Conservation (phyloP, 2,797 vertebrate species). For the Lepus oiostolus region DNA sequence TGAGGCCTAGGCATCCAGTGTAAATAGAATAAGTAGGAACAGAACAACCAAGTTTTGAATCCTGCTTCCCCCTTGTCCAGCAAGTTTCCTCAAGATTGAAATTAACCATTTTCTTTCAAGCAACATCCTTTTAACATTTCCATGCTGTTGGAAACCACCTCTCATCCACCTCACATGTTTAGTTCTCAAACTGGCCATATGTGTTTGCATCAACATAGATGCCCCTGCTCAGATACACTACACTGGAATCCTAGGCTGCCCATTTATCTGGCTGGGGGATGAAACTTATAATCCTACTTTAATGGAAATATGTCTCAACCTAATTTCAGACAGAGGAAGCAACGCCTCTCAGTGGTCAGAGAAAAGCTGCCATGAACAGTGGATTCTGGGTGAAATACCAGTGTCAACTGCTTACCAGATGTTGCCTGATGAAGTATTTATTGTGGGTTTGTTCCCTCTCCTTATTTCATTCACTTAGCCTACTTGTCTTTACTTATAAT, state of each 20-base stretch:
- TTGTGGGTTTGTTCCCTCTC: background rate
- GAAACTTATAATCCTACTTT: background rate
- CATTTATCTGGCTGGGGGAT: background rate
- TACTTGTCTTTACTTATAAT: background rate
- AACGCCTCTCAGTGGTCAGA: background rate
- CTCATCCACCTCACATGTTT: rapidly evolving
- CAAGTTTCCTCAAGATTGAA: constrained; percentile 14
- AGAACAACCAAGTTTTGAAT: background rate
- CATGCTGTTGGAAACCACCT: background rate
- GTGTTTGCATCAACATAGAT: rapidly evolving
- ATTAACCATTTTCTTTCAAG: background rate
- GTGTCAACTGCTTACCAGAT: background rate
- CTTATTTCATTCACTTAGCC: background rate
- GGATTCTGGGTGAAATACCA: background rate
- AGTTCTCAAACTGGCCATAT: background rate
- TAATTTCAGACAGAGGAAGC: background rate
- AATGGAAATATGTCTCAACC: background rate
- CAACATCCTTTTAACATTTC: background rate
- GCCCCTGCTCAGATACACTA: background rate
- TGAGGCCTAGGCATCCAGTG: background rate
- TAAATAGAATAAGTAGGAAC: background rate
- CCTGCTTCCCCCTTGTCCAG: background rate
- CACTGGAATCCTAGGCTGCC: background rate
- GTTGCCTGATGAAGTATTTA: background rate
- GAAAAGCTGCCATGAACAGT: background rate